Percentiles rank a stretch among this genome's conserved stretches.
phyloP scores from a whole-genome alignment of 2,113 vertebrate genomes.

The Glaucidium brasilianum region DNA sequence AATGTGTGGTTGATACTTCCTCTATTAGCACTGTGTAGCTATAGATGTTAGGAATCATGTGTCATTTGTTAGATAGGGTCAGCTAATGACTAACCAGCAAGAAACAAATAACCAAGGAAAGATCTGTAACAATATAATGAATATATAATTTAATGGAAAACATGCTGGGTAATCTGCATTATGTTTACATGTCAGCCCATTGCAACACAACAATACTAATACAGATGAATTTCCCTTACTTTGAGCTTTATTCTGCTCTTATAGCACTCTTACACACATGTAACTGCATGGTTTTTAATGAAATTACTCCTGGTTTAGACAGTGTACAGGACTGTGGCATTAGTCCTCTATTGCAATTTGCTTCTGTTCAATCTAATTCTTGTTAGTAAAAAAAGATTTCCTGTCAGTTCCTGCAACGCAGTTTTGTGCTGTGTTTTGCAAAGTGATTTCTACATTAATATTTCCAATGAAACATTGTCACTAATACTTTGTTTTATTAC shows the following conservation, averaged over 20 bases:
- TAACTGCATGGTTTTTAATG: neutral
- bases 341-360: neutral
- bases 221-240: neutral
- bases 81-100: neutral
- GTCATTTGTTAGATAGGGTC: neutral
- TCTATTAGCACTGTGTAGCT: neutral
- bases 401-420: neutral
- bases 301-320: neutral
- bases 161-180: neutral
- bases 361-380: neutral
- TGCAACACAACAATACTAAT: neutral
- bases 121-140: neutral
- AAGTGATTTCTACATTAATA: neutral
- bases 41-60: neutral
- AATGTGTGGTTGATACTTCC: neutral
- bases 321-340: neutral
- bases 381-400: neutral
- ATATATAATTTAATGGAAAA: neutral
- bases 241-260: neutral
- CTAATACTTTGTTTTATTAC: neutral
- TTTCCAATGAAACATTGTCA: neutral
- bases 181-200: neutral
- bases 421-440: neutral
- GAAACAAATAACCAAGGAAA: neutral
- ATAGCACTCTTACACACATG: neutral